phyloP scores from a whole-genome alignment of 2,797 vertebrate species.

The Microcaecilia unicolor region DNA sequence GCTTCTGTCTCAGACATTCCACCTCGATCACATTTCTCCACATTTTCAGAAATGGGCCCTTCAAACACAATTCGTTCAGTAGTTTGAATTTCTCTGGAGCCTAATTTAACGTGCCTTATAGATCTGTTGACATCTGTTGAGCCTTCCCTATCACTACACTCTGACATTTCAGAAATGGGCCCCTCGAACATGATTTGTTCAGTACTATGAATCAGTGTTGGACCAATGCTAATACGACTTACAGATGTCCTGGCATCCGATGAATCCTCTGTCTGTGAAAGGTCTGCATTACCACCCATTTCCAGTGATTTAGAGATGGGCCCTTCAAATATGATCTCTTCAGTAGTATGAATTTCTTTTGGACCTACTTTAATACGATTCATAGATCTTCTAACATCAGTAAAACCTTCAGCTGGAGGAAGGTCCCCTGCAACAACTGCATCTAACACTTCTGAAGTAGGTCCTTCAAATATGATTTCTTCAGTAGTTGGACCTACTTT shows the following conservation, averaged over 20 bases:
- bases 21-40: not conserved
- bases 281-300: not conserved
- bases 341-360: conserved; percentile 21
- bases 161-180: conserved; percentile 15
- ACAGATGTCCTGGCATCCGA: conserved; percentile 21
- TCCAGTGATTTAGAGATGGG: conserved; percentile 5
- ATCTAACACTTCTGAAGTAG: conserved; percentile 6
- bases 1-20: too few species aligned
- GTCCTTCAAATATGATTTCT: conserved; percentile 22
- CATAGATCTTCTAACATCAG: conserved; percentile 15
- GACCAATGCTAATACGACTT: conserved; percentile 30
- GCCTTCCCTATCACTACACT: conserved; percentile 1
- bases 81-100: conserved; percentile 17
- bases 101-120: conserved; percentile 30
- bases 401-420: conserved; percentile 6
- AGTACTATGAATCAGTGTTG: conserved; percentile 14
- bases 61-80: conserved; percentile 21
- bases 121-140: conserved; percentile 16
- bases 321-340: conserved; percentile 22
- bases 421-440: not conserved
- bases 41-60: conserved; percentile 20
- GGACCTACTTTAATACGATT: conserved; percentile 21
- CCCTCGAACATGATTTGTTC: conserved; percentile 23
- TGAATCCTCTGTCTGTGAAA: conserved; percentile 9
- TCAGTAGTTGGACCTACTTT: conserved; percentile 24